Evolutionary conservation across 1,140 invertebrate species (phyloP), one percentile per base, ranked within the genome.

Genomic region (Musca vetustissima): DNA sequence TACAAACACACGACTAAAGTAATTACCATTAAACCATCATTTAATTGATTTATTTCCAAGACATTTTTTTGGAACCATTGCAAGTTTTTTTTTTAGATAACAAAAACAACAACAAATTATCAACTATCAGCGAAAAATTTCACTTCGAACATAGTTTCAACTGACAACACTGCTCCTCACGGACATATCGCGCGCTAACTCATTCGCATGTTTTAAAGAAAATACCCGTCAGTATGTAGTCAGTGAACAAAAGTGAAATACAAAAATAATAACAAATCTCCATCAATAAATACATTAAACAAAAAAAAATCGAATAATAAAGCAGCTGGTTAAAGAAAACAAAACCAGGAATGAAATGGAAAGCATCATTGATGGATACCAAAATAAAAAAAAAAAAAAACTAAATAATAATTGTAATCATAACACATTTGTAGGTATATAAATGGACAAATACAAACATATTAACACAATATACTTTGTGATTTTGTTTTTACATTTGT

Each of bases 281-380:
- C 53, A 14, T 55, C 53, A 55, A 55, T 55, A 55, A 55, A 55
- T 55, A 55, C 53, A 24, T 55, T 55, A 13, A 55, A 52, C 49
- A 52, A 52, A n/a, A 52, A 52, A 52, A 19, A 28, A 28, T 28
- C 3, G 28, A n/a, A n/a, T n/a, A n/a, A n/a, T n/a, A n/a, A n/a
- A n/a, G n/a, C n/a, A 49, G 15, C 15, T 22, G 49, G 49, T 13
- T 7, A 22, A 52, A 19, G 49, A 52, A 11, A 52, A 19, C 21
- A 19, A 52, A 19, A 19, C 21, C 21, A 24, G 53, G 24, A 55
- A 55, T 55, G 53, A 55, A 55, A 55, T 55, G 53, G 53, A 55
- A 55, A 55, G 53, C 21, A 55, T 55, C 24, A 15, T 24, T 24
- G 22, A 55, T 55, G 9, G 8, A 52, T 52, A 21, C 49, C 17